phyloP scores from a whole-genome alignment of 2,888 invertebrate species.

The Conops quadrifasciatus region DNA sequence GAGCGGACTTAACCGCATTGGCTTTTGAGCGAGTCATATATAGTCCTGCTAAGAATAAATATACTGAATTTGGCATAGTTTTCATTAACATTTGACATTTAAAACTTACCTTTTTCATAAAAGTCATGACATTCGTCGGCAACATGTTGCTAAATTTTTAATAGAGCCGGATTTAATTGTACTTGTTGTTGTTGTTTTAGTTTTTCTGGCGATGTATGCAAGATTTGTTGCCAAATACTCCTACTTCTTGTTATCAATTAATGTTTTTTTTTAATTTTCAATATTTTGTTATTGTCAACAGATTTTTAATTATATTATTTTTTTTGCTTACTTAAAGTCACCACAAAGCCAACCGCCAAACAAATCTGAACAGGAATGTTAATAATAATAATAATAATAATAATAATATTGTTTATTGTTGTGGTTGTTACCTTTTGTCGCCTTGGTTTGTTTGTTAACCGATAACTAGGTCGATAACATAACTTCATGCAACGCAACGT shows the following conservation, averaged over 20 bases:
- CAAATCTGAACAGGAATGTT: too few relatives aligned
- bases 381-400: neutral
- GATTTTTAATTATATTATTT: too few relatives aligned
- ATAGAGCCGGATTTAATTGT: too few relatives aligned
- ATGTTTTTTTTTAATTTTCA: neutral
- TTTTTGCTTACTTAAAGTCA: neutral
- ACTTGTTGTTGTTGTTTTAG: too few relatives aligned
- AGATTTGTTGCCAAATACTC: neutral
- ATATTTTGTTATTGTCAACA: too few relatives aligned
- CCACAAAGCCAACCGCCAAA: neutral
- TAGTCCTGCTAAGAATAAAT: too few relatives aligned
- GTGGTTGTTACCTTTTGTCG: conserved; percentile 11
- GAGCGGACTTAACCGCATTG: too few relatives aligned
- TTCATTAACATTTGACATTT: too few relatives aligned
- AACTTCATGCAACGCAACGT: neutral
- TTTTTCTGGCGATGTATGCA: too few relatives aligned
- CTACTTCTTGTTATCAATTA: neutral
- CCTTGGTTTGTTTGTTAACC: conserved; percentile 5
- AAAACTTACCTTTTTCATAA: conserved; percentile 87
- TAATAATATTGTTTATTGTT: neutral
- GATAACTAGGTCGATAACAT: neutral
- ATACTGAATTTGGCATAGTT: too few relatives aligned
- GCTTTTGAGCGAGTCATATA: too few relatives aligned
- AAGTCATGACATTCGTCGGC: conserved; percentile 90
- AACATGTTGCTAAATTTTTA: conserved; percentile 71